Percentiles rank a stretch among this genome's conserved stretches.
Evolutionary conservation across 2,797 vertebrate species (phyloP).

Genomic region (Dendrocincla fuliginosa): DNA sequence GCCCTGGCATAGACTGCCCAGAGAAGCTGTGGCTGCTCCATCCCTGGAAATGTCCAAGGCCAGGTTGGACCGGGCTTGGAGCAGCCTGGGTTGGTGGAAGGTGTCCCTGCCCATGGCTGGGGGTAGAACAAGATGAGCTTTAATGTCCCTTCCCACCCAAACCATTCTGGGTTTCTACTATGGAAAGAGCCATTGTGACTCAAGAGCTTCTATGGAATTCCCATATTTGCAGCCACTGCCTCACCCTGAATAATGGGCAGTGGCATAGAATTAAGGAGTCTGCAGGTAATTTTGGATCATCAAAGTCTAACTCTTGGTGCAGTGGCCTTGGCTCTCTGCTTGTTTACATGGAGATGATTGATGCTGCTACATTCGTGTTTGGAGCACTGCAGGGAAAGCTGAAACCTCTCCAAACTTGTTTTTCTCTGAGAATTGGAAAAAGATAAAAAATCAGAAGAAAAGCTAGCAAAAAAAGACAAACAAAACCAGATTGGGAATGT

Average conservation of each 20-base stretch:
- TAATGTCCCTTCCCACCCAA: background rate
- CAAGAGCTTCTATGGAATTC: background rate
- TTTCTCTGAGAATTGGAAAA: background rate
- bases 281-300: background rate
- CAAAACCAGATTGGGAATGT: background rate
- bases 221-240: background rate
- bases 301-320: background rate
- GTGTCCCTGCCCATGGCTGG: background rate
- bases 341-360: background rate
- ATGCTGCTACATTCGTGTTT: background rate
- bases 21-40: background rate
- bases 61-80: background rate
- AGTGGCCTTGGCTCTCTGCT: background rate
- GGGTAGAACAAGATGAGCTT: background rate
- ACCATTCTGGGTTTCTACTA: accelerated
- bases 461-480: background rate
- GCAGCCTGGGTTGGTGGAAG: background rate
- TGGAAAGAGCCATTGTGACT: accelerated
- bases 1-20: background rate
- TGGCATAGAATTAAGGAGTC: background rate
- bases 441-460: background rate
- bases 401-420: background rate
- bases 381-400: background rate
- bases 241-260: background rate
- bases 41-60: background rate